Conservation (phyloP, 1,140 invertebrate genomes). For the Liolophura sinensis region DNA sequence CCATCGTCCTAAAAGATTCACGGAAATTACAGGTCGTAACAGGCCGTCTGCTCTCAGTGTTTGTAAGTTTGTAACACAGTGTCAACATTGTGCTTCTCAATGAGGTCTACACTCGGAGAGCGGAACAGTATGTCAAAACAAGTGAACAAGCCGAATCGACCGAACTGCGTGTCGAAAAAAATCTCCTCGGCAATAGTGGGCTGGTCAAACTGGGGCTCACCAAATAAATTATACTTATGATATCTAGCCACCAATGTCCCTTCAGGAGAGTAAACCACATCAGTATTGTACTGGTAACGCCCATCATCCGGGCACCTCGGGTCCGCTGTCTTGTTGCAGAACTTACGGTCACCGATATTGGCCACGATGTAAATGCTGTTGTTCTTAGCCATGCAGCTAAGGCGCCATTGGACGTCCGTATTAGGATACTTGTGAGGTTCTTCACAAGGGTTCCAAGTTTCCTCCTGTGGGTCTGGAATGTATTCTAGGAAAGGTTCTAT, state of each 20-base stretch:
- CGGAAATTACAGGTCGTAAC: too few relatives aligned
- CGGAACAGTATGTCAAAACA: slow-evolving; percentile 77
- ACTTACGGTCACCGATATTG: slow-evolving; percentile 70
- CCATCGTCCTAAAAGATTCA: too few relatives aligned
- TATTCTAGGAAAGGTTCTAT: slow-evolving; percentile 11
- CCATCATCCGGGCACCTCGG: slow-evolving; percentile 61
- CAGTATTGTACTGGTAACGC: slow-evolving; percentile 70
- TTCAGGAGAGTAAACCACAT: slow-evolving; percentile 71
- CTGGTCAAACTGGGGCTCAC: slow-evolving; percentile 64
- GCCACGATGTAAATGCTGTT: slow-evolving; percentile 68
- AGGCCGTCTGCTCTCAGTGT: too few relatives aligned
- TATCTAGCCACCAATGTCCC: slow-evolving; percentile 68
- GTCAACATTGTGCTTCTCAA: slow-evolving; percentile 61
- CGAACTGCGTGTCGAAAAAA: slow-evolving; percentile 72
- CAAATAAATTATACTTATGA: slow-evolving; percentile 67
- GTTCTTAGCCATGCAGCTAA: slow-evolving; percentile 62
- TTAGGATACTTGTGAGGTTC: neutral
- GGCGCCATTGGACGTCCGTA: slow-evolving; percentile 10
- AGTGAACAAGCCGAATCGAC: slow-evolving; percentile 74
- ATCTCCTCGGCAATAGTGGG: slow-evolving; percentile 16
- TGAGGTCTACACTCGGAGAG: slow-evolving; percentile 62
- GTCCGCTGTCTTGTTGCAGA: slow-evolving; percentile 55
- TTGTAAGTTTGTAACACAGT: too few relatives aligned
- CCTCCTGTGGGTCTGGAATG: slow-evolving; percentile 15
- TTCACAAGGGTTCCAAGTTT: slow-evolving; percentile 12